Evolutionary conservation across 2,113 vertebrate genomes (phyloP).

Genomic region (Pipa parva): DNA sequence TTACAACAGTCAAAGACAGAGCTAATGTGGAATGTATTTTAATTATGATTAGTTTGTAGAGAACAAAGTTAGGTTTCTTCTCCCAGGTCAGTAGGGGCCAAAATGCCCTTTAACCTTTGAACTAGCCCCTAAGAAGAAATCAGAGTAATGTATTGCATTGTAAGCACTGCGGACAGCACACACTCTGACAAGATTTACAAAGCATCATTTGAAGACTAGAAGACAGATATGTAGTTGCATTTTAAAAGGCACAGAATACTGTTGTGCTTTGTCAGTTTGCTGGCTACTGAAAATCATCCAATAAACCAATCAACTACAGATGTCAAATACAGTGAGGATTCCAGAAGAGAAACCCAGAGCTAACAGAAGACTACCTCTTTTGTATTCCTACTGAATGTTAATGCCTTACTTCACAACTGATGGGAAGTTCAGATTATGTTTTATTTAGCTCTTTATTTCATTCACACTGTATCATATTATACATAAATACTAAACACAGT

Average conservation of each 20-base stretch:
- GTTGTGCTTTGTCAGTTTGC: constrained; percentile 26
- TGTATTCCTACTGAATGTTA: constrained; percentile 23
- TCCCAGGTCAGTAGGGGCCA: constrained; percentile 13
- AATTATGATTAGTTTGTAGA: background rate
- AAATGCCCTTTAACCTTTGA: constrained; percentile 36
- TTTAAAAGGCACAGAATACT: constrained; percentile 22
- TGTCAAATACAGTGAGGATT: constrained; percentile 36
- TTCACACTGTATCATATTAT: too few species aligned
- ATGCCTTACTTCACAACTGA: constrained; percentile 15
- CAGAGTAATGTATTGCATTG: constrained; percentile 4
- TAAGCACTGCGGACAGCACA: background rate
- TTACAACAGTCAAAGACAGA: background rate
- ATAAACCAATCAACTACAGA: constrained; percentile 33
- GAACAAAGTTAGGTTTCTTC: constrained; percentile 20
- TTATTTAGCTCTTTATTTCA: background rate
- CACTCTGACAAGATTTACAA: constrained; percentile 13
- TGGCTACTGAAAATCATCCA: constrained; percentile 15
- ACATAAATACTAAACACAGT: too few species aligned
- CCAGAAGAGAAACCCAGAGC: constrained; percentile 7
- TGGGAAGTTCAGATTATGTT: background rate
- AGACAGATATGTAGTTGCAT: constrained; percentile 10
- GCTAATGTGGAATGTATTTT: constrained; percentile 18
- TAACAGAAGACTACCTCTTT: constrained; percentile 33
- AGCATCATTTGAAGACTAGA: constrained; percentile 14
- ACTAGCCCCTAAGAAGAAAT: constrained; percentile 22